Conservation (phyloP, 1,140 invertebrate species). For the Temnothorax nylanderi region DNA sequence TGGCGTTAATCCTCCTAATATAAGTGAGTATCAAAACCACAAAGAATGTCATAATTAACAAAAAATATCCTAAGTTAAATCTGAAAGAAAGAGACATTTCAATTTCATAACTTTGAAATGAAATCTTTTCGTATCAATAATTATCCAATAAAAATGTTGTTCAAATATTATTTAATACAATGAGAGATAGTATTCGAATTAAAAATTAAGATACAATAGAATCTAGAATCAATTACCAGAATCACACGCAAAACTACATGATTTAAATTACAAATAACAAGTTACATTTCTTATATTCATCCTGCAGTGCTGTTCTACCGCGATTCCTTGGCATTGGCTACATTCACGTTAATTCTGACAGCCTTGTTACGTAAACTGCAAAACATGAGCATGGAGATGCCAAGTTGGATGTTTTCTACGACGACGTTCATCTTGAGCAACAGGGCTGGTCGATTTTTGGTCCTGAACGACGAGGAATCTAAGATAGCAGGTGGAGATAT, state of each 20-base stretch:
- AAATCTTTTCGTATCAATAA: not conserved
- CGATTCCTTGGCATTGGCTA: slow-evolving; percentile 83
- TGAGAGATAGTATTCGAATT: not conserved
- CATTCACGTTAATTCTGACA: slow-evolving; percentile 83
- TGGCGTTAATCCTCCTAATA: slow-evolving; percentile 78
- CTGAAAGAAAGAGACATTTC: not conserved
- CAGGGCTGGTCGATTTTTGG: slow-evolving; percentile 73
- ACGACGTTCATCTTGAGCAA: slow-evolving; percentile 72
- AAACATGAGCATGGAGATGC: slow-evolving; percentile 68
- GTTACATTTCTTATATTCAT: not conserved
- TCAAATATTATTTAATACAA: not conserved
- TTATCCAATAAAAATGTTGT: not conserved
- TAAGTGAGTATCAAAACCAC: slow-evolving; percentile 72
- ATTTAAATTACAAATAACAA: not conserved
- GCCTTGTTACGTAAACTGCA: slow-evolving; percentile 80
- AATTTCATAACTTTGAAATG: not conserved
- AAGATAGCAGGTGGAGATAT: slow-evolving; percentile 51
- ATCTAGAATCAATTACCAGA: not conserved
- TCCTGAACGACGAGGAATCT: slow-evolving; percentile 61
- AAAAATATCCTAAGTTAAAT: not conserved
- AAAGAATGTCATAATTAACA: slow-evolving; percentile 6
- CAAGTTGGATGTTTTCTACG: slow-evolving; percentile 73
- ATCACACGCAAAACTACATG: not conserved
- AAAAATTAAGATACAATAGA: not conserved
- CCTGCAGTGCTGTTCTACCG: slow-evolving; percentile 84